Base-by-base conservation (phyloP, 2,888 invertebrate genomes). In the Augochlorella aurata region DNA sequence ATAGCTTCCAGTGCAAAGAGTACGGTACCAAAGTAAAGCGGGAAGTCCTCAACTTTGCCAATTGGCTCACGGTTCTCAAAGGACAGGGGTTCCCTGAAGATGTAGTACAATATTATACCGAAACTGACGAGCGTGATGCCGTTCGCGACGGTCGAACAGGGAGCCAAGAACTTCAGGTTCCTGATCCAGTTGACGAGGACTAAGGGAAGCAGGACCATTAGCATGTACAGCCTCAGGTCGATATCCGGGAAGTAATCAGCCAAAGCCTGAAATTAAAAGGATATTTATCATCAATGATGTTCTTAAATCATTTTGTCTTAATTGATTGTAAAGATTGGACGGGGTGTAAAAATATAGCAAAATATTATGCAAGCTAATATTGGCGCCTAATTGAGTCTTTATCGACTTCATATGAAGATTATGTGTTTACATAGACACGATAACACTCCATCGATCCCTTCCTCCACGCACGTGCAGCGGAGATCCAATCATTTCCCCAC, bases 1-100 rank as follows among this genome's bases (percentile, higher is more conserved):
- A 99, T 98, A 74, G 99, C 98, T 95, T 99, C 99, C 89, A 99
- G 95, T 0, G 99, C 98, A 93, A 98, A 99, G 70, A 99, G 95
- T 0, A 98, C 99, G 0, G 98, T 99, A 61, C 99, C 99, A 93
- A 99, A 98, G 94, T 98, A 99, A 1, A 99, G 95, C 0, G 99
- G 99, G 90, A 98, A 97, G 75, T 96, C 95, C 50, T 94, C 94
- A 3, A 96, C 91, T 12, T 95, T 94, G 0, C 97, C 97, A 71
- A 96, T 95, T 0, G 96, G 94, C 5, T 94, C 94, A 81, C 96
- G 95, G 63, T 95, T 95, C 14, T 95, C 95, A 1, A 97, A 94
- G 0, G 95, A 94, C 0, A 97, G 95, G 1, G 96, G 94, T 66
- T 96, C 96, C 79, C 96, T 95, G 92, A 98, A 97, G 85, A 98